Conservation (phyloP, 2,888 invertebrate genomes). For the Apodemia duryi region DNA sequence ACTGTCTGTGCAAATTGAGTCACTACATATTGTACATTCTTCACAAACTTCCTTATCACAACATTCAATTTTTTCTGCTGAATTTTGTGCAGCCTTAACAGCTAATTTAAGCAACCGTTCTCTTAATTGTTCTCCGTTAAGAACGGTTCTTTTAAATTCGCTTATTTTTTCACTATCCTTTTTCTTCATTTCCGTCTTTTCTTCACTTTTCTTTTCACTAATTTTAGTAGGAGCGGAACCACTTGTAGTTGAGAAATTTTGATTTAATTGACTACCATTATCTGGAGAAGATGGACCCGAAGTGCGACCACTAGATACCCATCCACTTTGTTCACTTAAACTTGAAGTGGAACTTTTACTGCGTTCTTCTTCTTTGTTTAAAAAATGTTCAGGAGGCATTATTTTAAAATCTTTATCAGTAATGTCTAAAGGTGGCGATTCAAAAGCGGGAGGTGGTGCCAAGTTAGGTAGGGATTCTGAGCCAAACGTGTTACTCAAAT, state of each 20-base stretch:
- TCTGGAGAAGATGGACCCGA: constrained; percentile 83
- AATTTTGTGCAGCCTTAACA: constrained; percentile 66
- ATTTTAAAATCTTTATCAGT: constrained; percentile 74
- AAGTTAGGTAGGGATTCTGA: constrained; percentile 87
- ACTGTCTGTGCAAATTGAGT: constrained; percentile 73
- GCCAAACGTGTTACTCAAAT: constrained; percentile 71
- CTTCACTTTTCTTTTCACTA: constrained; percentile 48
- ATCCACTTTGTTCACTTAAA: constrained; percentile 91
- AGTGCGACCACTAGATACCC: constrained; percentile 89
- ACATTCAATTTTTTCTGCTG: constrained; percentile 73
- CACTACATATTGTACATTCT: constrained; percentile 73
- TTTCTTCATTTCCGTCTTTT: constrained; percentile 41
- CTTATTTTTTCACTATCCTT: constrained; percentile 56
- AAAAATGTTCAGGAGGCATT: constrained; percentile 69
- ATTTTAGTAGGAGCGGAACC: constrained; percentile 49
- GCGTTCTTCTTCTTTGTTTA: constrained; percentile 62
- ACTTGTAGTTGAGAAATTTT: constrained; percentile 57
- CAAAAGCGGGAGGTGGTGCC: constrained; percentile 81
- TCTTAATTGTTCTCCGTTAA: constrained; percentile 83
- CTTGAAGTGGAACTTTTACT: constrained; percentile 81
- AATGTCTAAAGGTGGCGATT: constrained; percentile 75
- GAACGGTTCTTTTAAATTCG: constrained; percentile 68
- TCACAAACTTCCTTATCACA: constrained; percentile 75
- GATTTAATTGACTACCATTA: constrained; percentile 73
- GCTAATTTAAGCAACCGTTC: constrained; percentile 82